Conservation (phyloP, 2,113 vertebrate genomes). For the Neogale vison region DNA sequence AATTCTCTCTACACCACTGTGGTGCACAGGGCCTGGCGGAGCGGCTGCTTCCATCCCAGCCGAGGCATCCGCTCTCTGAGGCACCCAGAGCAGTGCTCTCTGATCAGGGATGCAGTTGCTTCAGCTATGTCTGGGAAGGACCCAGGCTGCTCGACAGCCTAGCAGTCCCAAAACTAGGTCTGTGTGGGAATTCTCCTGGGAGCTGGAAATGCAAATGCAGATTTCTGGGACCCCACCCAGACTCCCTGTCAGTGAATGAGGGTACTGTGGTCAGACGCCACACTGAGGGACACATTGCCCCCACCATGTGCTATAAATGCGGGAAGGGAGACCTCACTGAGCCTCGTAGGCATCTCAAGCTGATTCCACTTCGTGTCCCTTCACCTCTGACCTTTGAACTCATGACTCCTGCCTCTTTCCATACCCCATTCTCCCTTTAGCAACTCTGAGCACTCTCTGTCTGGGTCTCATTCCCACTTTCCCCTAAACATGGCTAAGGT, state of each 20-base stretch:
- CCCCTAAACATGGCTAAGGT: not conserved
- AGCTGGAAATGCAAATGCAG: not conserved
- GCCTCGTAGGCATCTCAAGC: not conserved
- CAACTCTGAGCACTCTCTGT: not conserved
- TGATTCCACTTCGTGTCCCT: not conserved
- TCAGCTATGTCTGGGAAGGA: not conserved
- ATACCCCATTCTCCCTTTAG: not conserved
- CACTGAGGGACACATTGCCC: not conserved
- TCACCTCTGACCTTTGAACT: not conserved
- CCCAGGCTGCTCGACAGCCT: not conserved
- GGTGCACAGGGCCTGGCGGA: not conserved
- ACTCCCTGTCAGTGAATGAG: no score
- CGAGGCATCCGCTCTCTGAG: not conserved
- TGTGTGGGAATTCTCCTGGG: not conserved
- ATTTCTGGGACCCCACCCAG: not conserved
- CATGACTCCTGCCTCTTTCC: not conserved
- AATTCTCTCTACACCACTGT: fast-evolving
- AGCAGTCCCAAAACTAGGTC: not conserved
- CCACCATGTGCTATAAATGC: no score
- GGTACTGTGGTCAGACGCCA: not conserved
- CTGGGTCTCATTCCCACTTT: not conserved
- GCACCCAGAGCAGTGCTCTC: not conserved
- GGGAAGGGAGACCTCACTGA: not conserved
- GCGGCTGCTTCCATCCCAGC: not conserved
- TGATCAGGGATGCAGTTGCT: not conserved